A percentile compares a stretch with the other conserved stretches of the same genome.
Evolutionary conservation across 2,113 vertebrate species (phyloP).

Genomic region (Raphicerus campestris): DNA sequence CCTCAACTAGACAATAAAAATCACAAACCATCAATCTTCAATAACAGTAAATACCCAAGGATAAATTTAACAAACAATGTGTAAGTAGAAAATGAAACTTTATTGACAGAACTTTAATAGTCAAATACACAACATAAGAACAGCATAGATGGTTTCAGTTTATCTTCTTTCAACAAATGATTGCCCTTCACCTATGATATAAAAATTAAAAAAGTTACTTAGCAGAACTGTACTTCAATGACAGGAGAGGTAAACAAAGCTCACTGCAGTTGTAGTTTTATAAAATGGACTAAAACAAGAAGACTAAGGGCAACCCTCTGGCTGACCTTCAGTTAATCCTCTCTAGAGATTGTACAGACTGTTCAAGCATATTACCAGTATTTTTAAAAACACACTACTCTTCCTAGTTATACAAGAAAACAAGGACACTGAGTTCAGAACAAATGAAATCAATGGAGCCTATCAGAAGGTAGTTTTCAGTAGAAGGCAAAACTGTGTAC

Average conservation of each 20-base stretch:
- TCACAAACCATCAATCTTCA: neutral
- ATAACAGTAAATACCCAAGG: neutral
- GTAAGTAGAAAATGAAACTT: neutral
- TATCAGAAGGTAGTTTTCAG: neutral
- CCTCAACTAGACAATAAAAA: neutral
- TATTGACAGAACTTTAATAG: neutral
- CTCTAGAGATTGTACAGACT: neutral
- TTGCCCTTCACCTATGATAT: neutral
- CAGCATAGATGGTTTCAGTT: neutral
- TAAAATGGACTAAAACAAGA: neutral
- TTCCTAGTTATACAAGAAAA: no score
- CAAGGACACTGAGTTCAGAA: no score
- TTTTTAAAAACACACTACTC: no score
- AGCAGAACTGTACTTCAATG: neutral
- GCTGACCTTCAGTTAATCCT: neutral
- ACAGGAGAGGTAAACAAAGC: neutral
- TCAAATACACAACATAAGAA: neutral
- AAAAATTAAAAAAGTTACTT: neutral
- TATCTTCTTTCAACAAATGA: neutral
- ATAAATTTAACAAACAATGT: neutral
- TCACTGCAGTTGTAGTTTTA: neutral
- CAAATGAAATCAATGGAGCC: neutral
- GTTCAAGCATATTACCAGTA: neutral
- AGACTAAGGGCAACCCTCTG: neutral
- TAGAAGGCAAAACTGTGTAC: neutral